Evolutionary conservation across 2,888 invertebrate genomes (phyloP).

Genomic region (Conistra vaccinii): DNA sequence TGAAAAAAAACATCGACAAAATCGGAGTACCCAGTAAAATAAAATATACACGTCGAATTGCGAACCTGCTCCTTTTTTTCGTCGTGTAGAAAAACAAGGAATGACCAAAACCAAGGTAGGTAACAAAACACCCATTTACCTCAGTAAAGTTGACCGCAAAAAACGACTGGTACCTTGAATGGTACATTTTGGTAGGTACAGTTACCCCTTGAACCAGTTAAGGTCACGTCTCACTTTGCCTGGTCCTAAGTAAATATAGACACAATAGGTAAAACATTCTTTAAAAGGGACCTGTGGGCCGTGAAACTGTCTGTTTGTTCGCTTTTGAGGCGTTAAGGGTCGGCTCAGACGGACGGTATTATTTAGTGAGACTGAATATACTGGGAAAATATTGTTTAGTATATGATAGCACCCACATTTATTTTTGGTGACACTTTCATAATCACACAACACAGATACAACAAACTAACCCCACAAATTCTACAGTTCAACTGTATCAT

Average conservation of each 20-base stretch:
- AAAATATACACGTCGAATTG: neutral
- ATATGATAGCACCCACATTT: neutral
- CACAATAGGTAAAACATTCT: conserved; percentile 61
- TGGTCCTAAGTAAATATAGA: conserved; percentile 62
- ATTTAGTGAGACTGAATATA: neutral
- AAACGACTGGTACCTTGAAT: conserved; percentile 18
- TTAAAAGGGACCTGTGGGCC: conserved; percentile 42
- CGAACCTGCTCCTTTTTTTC: neutral
- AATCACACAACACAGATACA: neutral
- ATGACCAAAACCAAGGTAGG: neutral
- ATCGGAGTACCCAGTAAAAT: neutral
- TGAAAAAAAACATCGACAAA: neutral
- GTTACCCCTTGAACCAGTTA: conserved; percentile 31
- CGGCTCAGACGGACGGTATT: neutral
- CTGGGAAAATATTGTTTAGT: neutral
- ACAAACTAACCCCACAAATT: too few relatives aligned
- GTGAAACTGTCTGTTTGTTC: conserved; percentile 30
- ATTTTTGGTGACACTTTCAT: neutral
- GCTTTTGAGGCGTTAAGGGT: conserved; percentile 10
- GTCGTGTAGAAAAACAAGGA: neutral
- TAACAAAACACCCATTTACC: conserved; percentile 30
- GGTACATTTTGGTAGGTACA: neutral
- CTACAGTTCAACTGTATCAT: too few relatives aligned
- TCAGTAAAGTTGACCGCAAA: conserved; percentile 39
- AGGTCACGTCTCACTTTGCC: conserved; percentile 47